Evolutionary conservation across 2,797 vertebrate genomes (phyloP).

Genomic region (Rachycentron canadum): DNA sequence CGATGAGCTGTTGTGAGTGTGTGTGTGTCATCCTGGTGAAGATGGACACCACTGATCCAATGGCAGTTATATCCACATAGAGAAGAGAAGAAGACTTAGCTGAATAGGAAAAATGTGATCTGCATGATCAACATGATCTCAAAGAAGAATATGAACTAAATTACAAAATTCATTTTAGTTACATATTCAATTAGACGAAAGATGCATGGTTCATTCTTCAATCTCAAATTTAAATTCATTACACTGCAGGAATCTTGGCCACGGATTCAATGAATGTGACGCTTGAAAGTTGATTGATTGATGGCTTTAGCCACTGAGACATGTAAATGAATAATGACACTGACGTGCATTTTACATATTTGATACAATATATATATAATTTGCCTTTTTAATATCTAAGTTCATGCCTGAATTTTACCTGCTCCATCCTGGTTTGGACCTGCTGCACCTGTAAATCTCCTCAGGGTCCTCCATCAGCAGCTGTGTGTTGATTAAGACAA

Average conservation of each 20-base stretch:
- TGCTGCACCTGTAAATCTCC: constrained; percentile 14
- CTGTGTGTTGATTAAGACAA: constrained; percentile 70
- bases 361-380: background rate
- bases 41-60: constrained; percentile 34
- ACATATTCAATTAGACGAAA: constrained; percentile 34
- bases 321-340: constrained; percentile 43
- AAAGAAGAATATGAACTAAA: background rate
- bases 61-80: constrained; percentile 25
- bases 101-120: background rate
- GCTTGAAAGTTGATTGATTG: constrained; percentile 53
- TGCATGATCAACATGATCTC: background rate
- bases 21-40: constrained; percentile 18
- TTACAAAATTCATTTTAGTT: constrained; percentile 14
- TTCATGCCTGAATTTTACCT: constrained; percentile 53
- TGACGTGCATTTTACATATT: constrained; percentile 3
- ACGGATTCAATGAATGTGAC: constrained; percentile 35
- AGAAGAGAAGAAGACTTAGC: constrained; percentile 20
- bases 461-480: constrained; percentile 37
- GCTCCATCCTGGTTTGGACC: constrained; percentile 17
- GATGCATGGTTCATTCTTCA: constrained; percentile 26
- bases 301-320: constrained; percentile 49
- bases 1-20: constrained; percentile 27
- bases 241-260: constrained; percentile 48
- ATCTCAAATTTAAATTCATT: constrained; percentile 43
- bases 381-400: background rate